A percentile compares a stretch with the other conserved stretches of the same genome.
phyloP scores from a whole-genome alignment of 1,140 invertebrate genomes.

The Apis florea region DNA sequence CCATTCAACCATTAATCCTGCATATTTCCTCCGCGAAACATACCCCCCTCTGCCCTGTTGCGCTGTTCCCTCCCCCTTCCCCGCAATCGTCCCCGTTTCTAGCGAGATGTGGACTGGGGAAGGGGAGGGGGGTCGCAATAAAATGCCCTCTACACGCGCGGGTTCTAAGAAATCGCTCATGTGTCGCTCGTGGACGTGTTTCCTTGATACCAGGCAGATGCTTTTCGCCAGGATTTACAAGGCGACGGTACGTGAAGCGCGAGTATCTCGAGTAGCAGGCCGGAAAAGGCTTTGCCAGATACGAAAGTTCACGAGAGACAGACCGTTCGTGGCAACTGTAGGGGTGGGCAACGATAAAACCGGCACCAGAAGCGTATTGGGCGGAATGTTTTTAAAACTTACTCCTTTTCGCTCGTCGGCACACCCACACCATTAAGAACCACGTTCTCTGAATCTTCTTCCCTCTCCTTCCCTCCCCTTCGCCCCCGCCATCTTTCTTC shows the following conservation, averaged over 20 bases:
- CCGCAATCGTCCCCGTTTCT: no score
- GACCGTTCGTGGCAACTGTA: not conserved
- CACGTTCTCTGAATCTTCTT: conserved; percentile 44
- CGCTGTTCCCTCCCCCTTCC: not conserved
- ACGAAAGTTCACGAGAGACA: conserved; percentile 38
- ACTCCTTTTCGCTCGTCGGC: conserved; percentile 51
- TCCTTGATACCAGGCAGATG: conserved; percentile 58
- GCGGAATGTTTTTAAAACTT: conserved; percentile 71
- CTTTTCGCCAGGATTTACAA: conserved; percentile 62
- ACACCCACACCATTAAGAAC: conserved; percentile 66
- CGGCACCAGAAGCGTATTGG: conserved; percentile 55
- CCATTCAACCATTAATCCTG: conserved; percentile 5
- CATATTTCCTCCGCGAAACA: not conserved
- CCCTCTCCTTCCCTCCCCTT: conserved; percentile 5
- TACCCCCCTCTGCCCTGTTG: not conserved
- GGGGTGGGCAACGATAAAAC: conserved; percentile 59
- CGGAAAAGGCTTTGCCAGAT: conserved; percentile 48
- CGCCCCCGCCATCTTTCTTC: not conserved
- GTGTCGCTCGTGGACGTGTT: conserved; percentile 52
- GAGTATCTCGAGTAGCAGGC: conserved; percentile 44
- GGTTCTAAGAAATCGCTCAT: conserved; percentile 52
- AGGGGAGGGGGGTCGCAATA: conserved; percentile 27
- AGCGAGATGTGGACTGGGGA: not conserved
- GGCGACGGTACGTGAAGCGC: conserved; percentile 53
- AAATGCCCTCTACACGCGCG: conserved; percentile 35